phyloP scores from a whole-genome alignment of 2,113 vertebrate species.

The Donacobius atricapilla region DNA sequence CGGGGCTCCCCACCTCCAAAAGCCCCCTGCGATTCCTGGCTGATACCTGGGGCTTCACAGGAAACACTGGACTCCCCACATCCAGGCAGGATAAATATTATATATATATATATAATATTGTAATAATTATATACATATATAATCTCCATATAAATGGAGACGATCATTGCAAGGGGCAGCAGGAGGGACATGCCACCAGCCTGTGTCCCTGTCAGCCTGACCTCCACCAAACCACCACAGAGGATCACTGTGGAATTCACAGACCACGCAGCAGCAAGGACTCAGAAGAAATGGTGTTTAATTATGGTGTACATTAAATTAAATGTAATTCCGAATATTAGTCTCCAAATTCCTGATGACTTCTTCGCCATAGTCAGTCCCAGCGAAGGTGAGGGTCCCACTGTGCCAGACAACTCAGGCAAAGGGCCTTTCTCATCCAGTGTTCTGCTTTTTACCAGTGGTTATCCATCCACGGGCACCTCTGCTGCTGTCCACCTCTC shows the following conservation, averaged over 20 bases:
- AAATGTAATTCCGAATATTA: slow-evolving; percentile 8
- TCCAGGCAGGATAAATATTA: not conserved
- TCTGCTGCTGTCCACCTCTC: not conserved
- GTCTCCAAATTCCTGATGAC: not conserved
- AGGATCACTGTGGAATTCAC: not conserved
- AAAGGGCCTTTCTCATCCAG: not conserved
- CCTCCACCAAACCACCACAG: not conserved
- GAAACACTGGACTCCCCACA: not conserved
- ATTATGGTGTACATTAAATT: slow-evolving; percentile 68
- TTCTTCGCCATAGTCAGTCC: not conserved
- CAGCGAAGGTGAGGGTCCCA: not conserved
- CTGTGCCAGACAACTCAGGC: not conserved
- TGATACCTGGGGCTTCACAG: not conserved
- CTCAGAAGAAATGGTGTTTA: slow-evolving; percentile 37
- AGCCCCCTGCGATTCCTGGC: not conserved
- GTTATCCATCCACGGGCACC: not conserved
- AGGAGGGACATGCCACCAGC: not conserved
- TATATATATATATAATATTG: not conserved
- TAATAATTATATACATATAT: not conserved
- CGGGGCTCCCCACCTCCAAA: not conserved
- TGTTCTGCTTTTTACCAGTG: not conserved
- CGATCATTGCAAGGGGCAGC: not conserved
- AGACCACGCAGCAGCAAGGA: not conserved
- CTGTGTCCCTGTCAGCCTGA: not conserved
- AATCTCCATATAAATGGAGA: not conserved